Conservation (phyloP, 1,140 invertebrate species). For the Littorina saxatilis region DNA sequence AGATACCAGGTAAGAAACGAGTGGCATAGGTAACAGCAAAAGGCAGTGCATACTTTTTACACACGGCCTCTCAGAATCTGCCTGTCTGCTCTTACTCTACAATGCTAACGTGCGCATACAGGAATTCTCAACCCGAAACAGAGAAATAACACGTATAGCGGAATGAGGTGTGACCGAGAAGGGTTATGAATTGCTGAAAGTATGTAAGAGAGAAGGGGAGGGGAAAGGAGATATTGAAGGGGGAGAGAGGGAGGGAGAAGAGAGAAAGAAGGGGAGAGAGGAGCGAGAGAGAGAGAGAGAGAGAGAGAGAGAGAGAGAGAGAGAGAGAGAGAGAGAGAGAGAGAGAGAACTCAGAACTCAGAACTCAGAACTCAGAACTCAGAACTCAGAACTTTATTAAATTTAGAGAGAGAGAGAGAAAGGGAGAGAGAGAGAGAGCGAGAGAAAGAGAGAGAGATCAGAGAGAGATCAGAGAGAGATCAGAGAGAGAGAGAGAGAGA, state of each 20-base stretch:
- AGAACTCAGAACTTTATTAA: background rate
- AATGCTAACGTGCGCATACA: no score
- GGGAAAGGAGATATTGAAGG: background rate
- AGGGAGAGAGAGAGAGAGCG: background rate
- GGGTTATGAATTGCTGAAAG: background rate
- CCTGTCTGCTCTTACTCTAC: no score
- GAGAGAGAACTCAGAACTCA: background rate
- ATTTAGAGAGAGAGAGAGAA: background rate
- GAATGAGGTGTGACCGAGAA: background rate
- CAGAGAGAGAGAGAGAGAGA: slow-evolving; percentile 15
- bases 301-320: background rate
- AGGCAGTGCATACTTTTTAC: no score
- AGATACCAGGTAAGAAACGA: no score
- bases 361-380: no score
- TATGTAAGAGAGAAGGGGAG: background rate
- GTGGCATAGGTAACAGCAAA: background rate
- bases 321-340: background rate
- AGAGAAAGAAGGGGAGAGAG: no score
- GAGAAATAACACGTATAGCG: background rate
- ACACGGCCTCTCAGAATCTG: no score
- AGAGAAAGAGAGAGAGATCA: no score
- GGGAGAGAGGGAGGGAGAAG: background rate
- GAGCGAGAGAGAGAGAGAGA: no score
- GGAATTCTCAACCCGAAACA: no score
- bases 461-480: background rate